These are phyloP conservation scores for Hassar affinis DNA, from an alignment of 2,113 vertebrate species.

Conservation along the genomic window DNA sequence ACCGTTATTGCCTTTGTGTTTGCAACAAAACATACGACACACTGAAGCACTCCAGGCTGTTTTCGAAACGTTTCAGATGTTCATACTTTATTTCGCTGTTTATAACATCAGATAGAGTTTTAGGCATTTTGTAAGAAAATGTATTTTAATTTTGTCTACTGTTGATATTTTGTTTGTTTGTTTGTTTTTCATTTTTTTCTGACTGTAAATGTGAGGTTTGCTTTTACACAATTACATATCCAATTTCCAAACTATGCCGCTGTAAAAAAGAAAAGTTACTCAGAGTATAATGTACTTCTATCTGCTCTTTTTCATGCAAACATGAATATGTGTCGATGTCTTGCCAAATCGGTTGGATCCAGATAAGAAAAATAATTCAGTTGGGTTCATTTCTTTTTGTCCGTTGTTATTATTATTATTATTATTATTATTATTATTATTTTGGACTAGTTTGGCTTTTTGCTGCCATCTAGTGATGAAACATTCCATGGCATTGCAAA, in stretches of 20 bases:
- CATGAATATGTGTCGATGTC: conserved; percentile 2
- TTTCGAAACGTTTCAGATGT: conserved; percentile 64
- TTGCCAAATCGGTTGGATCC: not conserved
- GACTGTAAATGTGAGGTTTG: conserved; percentile 66
- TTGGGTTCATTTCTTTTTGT: too few species aligned
- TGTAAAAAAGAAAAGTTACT: conserved; percentile 62
- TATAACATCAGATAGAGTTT: conserved; percentile 64
- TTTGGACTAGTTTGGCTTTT: not conserved
- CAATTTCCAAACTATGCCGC: conserved; percentile 76
- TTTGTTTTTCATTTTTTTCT: conserved; percentile 56
- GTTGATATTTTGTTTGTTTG: conserved; percentile 65
- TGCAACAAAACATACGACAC: conserved; percentile 68
- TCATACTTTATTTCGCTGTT: conserved; percentile 68
- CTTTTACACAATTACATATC: conserved; percentile 73
- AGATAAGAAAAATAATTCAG: not conserved
- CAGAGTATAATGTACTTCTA: conserved; percentile 71
- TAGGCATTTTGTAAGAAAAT: conserved; percentile 69
- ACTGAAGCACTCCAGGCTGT: conserved; percentile 68
- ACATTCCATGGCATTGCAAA: not conserved
- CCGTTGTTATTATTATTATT: not conserved
- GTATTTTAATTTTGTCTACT: conserved; percentile 64
- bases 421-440: not conserved
- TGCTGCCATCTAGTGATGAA: conserved; percentile 45
- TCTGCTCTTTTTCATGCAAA: conserved; percentile 49
- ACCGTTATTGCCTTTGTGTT: conserved; percentile 80